Percentiles rank a stretch among this genome's conserved stretches.
Evolutionary conservation across 2,888 invertebrate genomes (phyloP).

Genomic region (Caradrina kadenii): DNA sequence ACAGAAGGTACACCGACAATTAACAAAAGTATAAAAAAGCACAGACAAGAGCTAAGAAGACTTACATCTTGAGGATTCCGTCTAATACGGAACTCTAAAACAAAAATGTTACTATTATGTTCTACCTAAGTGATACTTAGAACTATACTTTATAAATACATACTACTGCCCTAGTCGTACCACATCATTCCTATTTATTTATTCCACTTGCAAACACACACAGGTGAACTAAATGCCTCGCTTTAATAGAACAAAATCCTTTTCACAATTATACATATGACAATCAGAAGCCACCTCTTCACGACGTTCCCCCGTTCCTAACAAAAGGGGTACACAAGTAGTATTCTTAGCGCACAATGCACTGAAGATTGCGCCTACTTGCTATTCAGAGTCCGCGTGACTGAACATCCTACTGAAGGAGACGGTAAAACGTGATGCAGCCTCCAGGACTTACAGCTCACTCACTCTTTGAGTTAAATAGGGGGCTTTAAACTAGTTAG

Average conservation of each 20-base stretch:
- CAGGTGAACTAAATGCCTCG: background rate
- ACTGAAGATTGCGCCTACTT: constrained; percentile 66
- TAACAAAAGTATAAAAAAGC: background rate
- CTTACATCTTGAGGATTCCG: background rate
- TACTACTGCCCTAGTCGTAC: background rate
- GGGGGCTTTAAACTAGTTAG: constrained; percentile 45
- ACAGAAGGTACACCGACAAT: background rate
- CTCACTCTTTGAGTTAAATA: constrained; percentile 51
- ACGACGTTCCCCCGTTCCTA: constrained; percentile 38
- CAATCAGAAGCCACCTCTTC: constrained; percentile 49
- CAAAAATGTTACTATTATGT: no score
- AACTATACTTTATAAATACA: background rate
- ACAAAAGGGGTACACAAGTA: constrained; percentile 56
- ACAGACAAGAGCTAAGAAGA: background rate
- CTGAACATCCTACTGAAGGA: constrained; percentile 46
- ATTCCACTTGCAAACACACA: background rate
- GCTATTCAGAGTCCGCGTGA: constrained; percentile 60
- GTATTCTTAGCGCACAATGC: constrained; percentile 58
- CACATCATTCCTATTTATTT: background rate
- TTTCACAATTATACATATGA: constrained; percentile 41
- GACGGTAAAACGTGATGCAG: constrained; percentile 61
- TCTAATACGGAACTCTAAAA: background rate
- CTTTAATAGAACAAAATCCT: constrained; percentile 16
- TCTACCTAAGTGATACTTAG: background rate
- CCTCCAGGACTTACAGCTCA: constrained; percentile 49